These are phyloP conservation scores for Gallinago solitaria DNA, from an alignment of 2,797 vertebrate species.

Conservation along the genomic window DNA sequence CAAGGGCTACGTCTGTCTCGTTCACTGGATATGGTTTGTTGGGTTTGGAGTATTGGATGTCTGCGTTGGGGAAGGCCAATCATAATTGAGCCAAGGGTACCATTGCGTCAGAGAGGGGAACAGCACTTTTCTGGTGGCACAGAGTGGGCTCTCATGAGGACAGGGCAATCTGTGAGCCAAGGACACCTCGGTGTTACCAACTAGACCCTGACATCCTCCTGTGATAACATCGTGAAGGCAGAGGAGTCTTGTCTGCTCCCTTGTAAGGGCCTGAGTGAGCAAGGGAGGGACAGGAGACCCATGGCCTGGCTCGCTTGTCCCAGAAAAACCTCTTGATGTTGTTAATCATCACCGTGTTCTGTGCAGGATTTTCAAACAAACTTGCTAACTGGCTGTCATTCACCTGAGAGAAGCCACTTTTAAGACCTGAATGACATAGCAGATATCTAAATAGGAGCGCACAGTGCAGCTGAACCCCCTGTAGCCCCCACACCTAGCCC, in stretches of 20 bases:
- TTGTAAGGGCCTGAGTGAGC: not conserved
- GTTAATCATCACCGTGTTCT: not conserved
- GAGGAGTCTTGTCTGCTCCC: not conserved
- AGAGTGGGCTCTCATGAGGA: not conserved
- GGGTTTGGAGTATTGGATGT: not conserved
- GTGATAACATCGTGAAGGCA: not conserved
- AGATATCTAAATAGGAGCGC: not conserved
- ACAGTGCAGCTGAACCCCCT: not conserved
- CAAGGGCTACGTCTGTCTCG: not conserved
- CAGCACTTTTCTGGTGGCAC: not conserved
- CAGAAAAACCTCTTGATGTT: not conserved
- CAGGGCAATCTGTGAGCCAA: not conserved
- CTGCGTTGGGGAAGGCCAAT: not conserved
- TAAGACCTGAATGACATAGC: not conserved
- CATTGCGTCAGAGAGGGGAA: not conserved
- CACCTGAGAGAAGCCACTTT: not conserved
- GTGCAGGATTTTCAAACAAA: not conserved
- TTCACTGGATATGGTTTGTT: not conserved
- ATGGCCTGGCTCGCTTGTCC: not conserved
- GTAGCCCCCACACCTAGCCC: not conserved
- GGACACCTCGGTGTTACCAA: not conserved
- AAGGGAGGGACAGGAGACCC: not conserved
- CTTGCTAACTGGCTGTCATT: not conserved
- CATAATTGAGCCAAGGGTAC: accelerated
- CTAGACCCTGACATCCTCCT: not conserved